Conservation (phyloP, 1,140 invertebrate species). For the Phenacoccus solenopsis region DNA sequence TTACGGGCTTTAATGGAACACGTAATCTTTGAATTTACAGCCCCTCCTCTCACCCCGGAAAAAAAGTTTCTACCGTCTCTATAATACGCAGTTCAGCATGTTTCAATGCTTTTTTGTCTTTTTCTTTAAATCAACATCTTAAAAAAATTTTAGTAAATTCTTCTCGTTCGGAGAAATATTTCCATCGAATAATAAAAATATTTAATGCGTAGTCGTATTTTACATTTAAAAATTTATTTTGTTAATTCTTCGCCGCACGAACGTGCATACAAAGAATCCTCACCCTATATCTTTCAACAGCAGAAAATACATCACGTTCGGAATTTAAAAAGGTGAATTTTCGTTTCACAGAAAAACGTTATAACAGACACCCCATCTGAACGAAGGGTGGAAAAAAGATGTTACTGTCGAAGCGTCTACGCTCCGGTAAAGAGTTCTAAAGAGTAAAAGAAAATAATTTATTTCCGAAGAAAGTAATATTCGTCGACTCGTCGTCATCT, state of each 20-base stretch:
- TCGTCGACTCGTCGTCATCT: neutral
- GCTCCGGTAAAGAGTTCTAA: neutral
- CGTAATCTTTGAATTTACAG: too few species aligned
- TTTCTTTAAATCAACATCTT: too few species aligned
- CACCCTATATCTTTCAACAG: neutral
- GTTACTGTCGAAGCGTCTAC: neutral
- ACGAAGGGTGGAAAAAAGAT: neutral
- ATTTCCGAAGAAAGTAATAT: neutral
- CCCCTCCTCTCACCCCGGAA: too few species aligned
- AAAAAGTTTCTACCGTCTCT: too few species aligned
- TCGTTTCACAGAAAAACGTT: neutral
- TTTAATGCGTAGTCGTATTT: neutral
- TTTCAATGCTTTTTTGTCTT: too few species aligned
- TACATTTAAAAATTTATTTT: neutral
- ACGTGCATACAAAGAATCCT: neutral
- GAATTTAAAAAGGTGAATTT: neutral
- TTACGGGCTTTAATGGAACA: too few species aligned
- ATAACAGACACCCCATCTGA: neutral
- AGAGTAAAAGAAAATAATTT: neutral
- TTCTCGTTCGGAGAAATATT: neutral
- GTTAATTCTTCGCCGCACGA: neutral
- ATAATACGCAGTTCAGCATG: too few species aligned
- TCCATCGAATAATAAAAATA: neutral
- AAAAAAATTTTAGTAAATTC: too few species aligned
- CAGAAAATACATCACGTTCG: neutral